Evolutionary conservation across 64 coral and sea anemone species (phyloP).

Genomic region (Dendronephthya gigantea): DNA sequence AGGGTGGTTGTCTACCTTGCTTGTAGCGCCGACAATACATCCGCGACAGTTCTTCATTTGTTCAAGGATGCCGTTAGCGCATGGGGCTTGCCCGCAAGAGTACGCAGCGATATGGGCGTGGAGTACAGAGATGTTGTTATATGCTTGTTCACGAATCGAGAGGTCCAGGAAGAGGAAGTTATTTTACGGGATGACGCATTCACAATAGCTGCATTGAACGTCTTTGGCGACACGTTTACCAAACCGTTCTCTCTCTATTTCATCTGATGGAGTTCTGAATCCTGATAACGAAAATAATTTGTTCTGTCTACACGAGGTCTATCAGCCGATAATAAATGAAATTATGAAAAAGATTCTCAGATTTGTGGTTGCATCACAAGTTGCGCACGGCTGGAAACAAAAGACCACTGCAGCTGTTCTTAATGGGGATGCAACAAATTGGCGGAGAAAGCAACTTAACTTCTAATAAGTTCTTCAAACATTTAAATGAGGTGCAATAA

Average conservation of each 20-base stretch:
- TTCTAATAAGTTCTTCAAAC: neutral
- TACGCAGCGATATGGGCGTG: neutral
- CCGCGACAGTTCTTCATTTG: neutral
- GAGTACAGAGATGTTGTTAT: slow-evolving; percentile 1
- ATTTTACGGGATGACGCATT: neutral
- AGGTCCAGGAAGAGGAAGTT: neutral
- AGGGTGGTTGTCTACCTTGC: too few relatives aligned
- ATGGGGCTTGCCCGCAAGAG: neutral
- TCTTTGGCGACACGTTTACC: neutral
- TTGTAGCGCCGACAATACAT: too few relatives aligned
- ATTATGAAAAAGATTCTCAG: neutral
- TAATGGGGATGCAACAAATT: slow-evolving; percentile 15
- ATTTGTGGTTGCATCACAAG: slow-evolving; percentile 1
- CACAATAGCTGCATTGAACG: slow-evolving; percentile 5
- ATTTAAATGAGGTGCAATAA: neutral
- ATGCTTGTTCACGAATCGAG: neutral
- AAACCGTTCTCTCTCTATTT: neutral
- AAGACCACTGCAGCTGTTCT: neutral
- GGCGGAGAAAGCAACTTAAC: neutral
- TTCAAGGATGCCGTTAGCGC: neutral
- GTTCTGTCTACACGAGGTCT: too few relatives aligned
- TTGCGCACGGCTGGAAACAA: neutral
- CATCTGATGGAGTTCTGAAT: neutral
- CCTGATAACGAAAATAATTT: neutral
- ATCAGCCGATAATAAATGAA: neutral